Evolutionary conservation across 1,140 invertebrate genomes (phyloP), one percentile per base, ranked within the genome.

Genomic region (Oryctes rhinoceros): DNA sequence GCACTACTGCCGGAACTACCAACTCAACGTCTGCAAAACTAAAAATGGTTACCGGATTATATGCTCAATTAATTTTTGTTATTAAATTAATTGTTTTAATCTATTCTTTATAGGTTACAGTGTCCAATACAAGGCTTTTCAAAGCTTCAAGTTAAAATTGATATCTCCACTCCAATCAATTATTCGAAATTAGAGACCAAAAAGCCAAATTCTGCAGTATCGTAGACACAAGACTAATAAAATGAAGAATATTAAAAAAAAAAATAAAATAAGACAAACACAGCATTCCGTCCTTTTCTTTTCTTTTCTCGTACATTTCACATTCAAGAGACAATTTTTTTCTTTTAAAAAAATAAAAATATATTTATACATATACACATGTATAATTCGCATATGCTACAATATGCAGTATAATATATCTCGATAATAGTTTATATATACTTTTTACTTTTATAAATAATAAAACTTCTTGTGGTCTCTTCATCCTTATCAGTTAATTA

Each of bases 291-390:
- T 35, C 20, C 10, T 4, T 3, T 67, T 67, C 24, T 24, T 35
- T 35, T 18, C 35, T 67, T 67, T 53, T 18, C 49, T 53, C 49
- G 49, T 53, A 15, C 65, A 24, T 35, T 30, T 67, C 30, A 4
- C 18, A 67, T 13, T 67, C 20, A 18, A 67, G 30, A 67, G 5
- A 67, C 7, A 67, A 67, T 11, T 18, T 67, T 67, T 15, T 15
- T 67, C 4, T 67, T 67, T 67, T 67, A 67, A 67, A 67, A 67
- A 67, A 67, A 67, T 67, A 67, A 67, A 67, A 67, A 67, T 67
- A 67, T 67, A 67, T 67, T 67, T 67, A 24, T 67, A 67, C 10
- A 11, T 30, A 30, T 30, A 30, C 24, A 30, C 10, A 1, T 48
- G 13, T 53, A 53, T 53, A 67, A 65, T 65, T 15, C 7, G 18